phyloP scores from a whole-genome alignment of 23 tunicate species.

The Styela plicata region DNA sequence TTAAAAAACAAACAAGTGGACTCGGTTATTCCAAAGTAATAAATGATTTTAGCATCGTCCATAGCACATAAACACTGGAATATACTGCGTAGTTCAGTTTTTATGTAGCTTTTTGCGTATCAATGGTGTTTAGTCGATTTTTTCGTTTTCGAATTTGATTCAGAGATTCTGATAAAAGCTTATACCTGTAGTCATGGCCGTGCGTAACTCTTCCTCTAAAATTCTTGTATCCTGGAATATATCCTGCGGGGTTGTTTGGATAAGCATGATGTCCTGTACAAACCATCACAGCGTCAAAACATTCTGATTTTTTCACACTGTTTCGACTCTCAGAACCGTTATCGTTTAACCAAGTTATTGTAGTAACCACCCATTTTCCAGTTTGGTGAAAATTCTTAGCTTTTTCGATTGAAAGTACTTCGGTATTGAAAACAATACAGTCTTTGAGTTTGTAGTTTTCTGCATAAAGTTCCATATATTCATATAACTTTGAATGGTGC shows the following conservation, averaged over 20 bases:
- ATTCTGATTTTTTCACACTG: conserved; percentile 8
- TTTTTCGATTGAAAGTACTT: conserved; percentile 38
- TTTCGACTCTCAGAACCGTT: background rate
- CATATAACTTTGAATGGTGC: conserved; percentile 40
- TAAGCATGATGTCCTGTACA: conserved; percentile 76
- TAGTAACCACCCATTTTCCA: conserved; percentile 68
- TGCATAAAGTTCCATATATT: conserved; percentile 29
- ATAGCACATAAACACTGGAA: background rate
- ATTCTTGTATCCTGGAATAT: conserved; percentile 46
- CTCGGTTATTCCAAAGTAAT: too few relatives aligned
- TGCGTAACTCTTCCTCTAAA: conserved; percentile 52
- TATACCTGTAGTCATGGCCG: conserved; percentile 56
- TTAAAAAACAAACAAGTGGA: too few relatives aligned
- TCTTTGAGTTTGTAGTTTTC: conserved; percentile 30
- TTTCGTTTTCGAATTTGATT: background rate
- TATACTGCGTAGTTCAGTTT: background rate
- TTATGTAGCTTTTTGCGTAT: too few relatives aligned
- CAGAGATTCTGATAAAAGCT: background rate
- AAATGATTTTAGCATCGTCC: too few relatives aligned
- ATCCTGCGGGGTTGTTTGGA: conserved; percentile 51
- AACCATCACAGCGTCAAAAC: conserved; percentile 69
- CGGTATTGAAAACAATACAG: conserved; percentile 51
- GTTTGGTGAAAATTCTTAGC: conserved; percentile 36
- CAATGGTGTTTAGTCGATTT: too few relatives aligned
- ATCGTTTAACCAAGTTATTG: conserved; percentile 11